Percentiles rank a stretch among this genome's conserved stretches.
Evolutionary conservation across 2,797 vertebrate genomes (phyloP).

Genomic region (Sebastes trivittatus): DNA sequence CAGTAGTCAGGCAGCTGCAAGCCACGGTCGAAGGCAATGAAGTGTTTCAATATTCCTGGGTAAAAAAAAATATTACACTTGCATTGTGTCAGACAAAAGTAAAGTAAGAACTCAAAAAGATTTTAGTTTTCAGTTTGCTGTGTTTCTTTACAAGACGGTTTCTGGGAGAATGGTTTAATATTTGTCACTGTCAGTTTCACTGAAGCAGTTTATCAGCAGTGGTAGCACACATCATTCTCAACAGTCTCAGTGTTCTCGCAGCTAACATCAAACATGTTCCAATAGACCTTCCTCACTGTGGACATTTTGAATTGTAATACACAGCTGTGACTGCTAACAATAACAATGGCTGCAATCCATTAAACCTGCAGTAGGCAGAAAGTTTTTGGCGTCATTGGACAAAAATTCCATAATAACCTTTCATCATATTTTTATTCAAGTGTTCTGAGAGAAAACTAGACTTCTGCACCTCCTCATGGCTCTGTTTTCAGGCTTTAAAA

Average conservation of each 20-base stretch:
- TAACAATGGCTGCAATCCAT: background rate
- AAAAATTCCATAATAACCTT: no score
- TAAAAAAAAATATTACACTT: background rate
- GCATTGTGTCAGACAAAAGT: background rate
- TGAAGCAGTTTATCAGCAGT: background rate
- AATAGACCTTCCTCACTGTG: background rate
- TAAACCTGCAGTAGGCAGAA: no score
- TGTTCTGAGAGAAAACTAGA: no score
- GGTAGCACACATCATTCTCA: background rate
- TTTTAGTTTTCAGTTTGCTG: background rate
- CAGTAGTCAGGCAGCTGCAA: background rate
- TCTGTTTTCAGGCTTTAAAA: no score
- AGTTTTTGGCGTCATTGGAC: no score
- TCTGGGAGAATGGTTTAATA: background rate
- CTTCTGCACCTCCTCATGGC: no score
- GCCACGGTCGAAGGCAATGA: background rate
- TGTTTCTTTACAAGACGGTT: background rate
- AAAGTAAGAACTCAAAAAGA: background rate
- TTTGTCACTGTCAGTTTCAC: background rate
- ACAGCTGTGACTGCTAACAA: background rate
- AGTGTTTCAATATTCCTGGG: background rate
- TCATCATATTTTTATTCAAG: accelerated
- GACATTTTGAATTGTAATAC: background rate
- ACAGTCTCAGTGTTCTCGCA: background rate
- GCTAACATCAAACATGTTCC: background rate